phyloP scores from a whole-genome alignment of 2,113 vertebrate species.

The Burhinus oedicnemus region DNA sequence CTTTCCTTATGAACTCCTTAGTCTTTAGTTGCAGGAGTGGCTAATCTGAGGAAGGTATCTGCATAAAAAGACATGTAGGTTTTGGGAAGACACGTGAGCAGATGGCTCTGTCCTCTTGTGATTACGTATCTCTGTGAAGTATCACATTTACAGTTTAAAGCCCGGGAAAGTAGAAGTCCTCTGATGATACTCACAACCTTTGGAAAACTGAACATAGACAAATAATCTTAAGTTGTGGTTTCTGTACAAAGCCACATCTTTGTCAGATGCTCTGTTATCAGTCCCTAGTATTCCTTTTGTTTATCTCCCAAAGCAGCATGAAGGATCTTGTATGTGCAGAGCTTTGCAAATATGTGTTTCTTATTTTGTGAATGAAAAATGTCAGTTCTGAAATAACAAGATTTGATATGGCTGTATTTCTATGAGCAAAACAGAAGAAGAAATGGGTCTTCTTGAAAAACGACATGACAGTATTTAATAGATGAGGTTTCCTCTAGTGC shows the following conservation, averaged over 20 bases:
- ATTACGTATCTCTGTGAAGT: not conserved
- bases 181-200: not conserved
- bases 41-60: not conserved
- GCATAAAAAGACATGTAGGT: not conserved
- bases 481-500: not conserved
- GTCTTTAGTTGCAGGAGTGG: not conserved
- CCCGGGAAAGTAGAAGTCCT: not conserved
- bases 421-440: not conserved
- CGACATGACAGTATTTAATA: not conserved
- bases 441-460: not conserved
- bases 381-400: not conserved
- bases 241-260: not conserved
- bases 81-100: not conserved
- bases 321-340: not conserved
- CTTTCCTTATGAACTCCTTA: too few species aligned
- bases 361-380: not conserved
- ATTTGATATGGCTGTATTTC: not conserved
- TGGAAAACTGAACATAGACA: not conserved
- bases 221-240: not conserved
- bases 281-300: not conserved
- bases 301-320: not conserved
- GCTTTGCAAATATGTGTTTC: not conserved
- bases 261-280: not conserved
- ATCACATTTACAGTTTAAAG: not conserved
- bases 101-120: not conserved